These are phyloP conservation scores for Lepidotrigona ventralis DNA, from an alignment of 1,140 invertebrate species.

Conservation along the genomic window DNA sequence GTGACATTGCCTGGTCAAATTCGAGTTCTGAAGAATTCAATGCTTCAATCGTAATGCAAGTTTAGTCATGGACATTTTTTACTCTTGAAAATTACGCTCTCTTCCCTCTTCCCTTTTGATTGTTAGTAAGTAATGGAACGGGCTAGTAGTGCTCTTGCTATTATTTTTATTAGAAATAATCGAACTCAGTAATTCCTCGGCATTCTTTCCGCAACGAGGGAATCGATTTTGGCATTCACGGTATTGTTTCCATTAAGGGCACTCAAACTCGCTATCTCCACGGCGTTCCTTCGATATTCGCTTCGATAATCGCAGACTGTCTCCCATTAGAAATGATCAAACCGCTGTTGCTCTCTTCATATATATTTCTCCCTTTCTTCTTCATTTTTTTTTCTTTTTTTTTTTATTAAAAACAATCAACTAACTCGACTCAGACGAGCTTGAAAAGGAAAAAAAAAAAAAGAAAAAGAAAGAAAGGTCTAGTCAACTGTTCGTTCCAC, in stretches of 20 bases:
- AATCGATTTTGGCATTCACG: slow-evolving; percentile 34
- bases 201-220: slow-evolving; percentile 22
- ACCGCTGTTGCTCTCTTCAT: neutral
- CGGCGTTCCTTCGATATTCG: slow-evolving; percentile 22
- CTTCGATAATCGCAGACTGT: slow-evolving; percentile 10
- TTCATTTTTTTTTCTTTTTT: neutral
- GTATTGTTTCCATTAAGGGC: slow-evolving; percentile 34
- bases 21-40: neutral
- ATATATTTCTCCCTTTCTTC: fast-evolving
- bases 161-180: slow-evolving; percentile 28
- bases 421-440: neutral
- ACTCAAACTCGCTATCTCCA: slow-evolving; percentile 21
- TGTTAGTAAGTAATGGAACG: slow-evolving; percentile 6
- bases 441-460: neutral
- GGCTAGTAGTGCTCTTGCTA: neutral
- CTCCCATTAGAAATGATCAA: slow-evolving; percentile 20
- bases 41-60: neutral
- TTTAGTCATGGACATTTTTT: neutral
- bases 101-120: neutral
- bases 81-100: neutral
- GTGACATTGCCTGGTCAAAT: fast-evolving
- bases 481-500: neutral
- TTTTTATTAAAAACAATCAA: slow-evolving; percentile 4
- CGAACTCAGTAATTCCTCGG: slow-evolving; percentile 20
- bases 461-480: neutral